Evolutionary conservation across 1,140 invertebrate genomes (phyloP).

Genomic region (Aphis craccivora): DNA sequence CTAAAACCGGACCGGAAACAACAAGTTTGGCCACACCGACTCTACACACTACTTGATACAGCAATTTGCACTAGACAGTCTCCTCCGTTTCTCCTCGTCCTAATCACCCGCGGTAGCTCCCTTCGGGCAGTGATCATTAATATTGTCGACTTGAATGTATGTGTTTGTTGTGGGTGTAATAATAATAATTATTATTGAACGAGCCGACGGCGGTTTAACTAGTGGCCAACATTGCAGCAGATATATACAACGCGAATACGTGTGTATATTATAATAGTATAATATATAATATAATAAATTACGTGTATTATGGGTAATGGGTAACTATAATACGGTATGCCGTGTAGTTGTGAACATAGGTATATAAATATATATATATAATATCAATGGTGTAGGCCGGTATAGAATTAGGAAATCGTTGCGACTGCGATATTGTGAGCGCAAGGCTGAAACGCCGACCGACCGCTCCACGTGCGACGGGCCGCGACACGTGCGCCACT

Average conservation of each 20-base stretch:
- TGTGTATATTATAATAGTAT: too few species aligned
- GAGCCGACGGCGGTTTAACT: not conserved
- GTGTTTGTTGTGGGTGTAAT: not conserved
- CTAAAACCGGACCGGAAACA: not conserved
- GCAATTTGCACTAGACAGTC: not conserved
- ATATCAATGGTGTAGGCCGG: not conserved
- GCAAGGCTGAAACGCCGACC: not conserved
- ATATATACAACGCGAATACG: too few species aligned
- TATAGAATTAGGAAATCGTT: not conserved
- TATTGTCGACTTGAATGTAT: not conserved
- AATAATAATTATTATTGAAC: not conserved
- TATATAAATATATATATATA: too few species aligned
- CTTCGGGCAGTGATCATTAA: not conserved
- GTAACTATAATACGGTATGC: not conserved
- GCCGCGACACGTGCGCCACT: slow-evolving; percentile 22
- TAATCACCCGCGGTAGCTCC: not conserved
- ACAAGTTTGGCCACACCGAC: not conserved
- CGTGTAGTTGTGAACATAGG: too few species aligned
- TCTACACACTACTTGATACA: not conserved
- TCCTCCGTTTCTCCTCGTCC: not conserved
- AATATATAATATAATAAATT: not conserved
- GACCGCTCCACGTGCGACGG: not conserved
- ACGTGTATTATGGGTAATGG: not conserved
- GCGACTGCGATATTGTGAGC: not conserved
- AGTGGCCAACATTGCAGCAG: not conserved